Conservation (phyloP, 2,113 vertebrate genomes). For the Hypanus sabinus region DNA sequence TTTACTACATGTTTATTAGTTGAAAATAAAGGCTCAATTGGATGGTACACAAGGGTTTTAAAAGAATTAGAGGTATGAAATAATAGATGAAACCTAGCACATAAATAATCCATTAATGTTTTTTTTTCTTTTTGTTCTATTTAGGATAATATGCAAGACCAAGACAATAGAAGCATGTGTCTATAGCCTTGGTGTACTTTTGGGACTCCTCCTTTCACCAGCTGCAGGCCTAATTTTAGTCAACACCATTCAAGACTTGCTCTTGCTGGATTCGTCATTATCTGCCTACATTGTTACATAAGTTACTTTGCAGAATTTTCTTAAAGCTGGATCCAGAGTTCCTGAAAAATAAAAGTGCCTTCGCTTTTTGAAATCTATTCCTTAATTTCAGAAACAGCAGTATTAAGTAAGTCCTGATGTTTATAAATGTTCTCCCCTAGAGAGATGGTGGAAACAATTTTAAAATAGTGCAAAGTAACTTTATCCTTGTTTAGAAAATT, state of each 20-base stretch:
- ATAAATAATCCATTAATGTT: not conserved
- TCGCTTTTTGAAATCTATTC: conserved; percentile 48
- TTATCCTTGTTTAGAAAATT: too few species aligned
- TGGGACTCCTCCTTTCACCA: conserved; percentile 87
- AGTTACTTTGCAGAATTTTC: not conserved
- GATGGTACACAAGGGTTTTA: too few species aligned
- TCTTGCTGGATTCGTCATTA: conserved; percentile 44
- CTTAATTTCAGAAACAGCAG: not conserved
- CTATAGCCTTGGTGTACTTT: conserved; percentile 83
- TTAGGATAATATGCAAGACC: conserved; percentile 84
- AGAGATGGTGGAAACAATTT: too few species aligned
- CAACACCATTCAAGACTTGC: conserved; percentile 61
- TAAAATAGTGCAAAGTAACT: too few species aligned
- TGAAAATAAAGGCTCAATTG: too few species aligned
- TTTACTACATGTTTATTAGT: too few species aligned
- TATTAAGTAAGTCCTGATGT: conserved; percentile 23
- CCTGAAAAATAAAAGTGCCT: conserved; percentile 51
- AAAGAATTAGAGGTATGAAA: too few species aligned
- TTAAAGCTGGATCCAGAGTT: conserved; percentile 41
- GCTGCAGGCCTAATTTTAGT: conserved; percentile 90
- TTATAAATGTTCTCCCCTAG: not conserved
- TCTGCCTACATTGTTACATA: conserved; percentile 52
- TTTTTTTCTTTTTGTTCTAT: conserved; percentile 38
- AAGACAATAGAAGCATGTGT: conserved; percentile 87
- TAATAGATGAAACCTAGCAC: too few species aligned